phyloP scores from a whole-genome alignment of 2,113 vertebrate genomes.

The Amblyopsis rosae region DNA sequence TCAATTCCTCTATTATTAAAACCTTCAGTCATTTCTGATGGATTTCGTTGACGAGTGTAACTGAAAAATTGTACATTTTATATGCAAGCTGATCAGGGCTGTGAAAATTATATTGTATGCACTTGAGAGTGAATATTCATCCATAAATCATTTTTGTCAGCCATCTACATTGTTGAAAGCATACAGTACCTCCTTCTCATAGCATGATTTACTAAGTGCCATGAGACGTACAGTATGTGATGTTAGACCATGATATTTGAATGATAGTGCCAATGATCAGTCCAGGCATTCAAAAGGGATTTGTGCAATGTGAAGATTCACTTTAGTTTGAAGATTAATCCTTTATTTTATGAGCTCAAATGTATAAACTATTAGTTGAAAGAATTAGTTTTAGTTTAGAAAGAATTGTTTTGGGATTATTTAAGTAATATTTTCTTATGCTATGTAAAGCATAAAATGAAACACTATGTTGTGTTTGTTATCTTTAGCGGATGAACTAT shows the following conservation, averaged over 20 bases:
- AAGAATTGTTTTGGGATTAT: neutral
- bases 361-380: neutral
- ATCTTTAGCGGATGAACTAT: neutral
- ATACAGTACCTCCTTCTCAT: slow-evolving; percentile 7
- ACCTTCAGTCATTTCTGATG: slow-evolving; percentile 24
- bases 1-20: slow-evolving; percentile 30
- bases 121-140: neutral
- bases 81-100: slow-evolving; percentile 40
- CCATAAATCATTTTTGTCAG: neutral
- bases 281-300: slow-evolving; percentile 1
- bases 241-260: slow-evolving; percentile 6
- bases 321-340: slow-evolving; percentile 3
- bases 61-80: slow-evolving; percentile 25
- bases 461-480: neutral
- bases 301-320: slow-evolving; percentile 8
- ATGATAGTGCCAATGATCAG: slow-evolving; percentile 15
- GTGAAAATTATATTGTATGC: neutral
- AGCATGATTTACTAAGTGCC: slow-evolving; percentile 9
- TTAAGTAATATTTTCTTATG: slow-evolving; percentile 8
- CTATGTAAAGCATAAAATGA: neutral
- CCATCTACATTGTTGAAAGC: slow-evolving; percentile 5
- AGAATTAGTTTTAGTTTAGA: slow-evolving; percentile 7
- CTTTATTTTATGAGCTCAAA: neutral
- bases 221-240: neutral
- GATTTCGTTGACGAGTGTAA: neutral